Evolutionary conservation across 2,797 vertebrate species (phyloP), one percentile per base, ranked within the genome.

Genomic region (Oreochromis mossambicus): DNA sequence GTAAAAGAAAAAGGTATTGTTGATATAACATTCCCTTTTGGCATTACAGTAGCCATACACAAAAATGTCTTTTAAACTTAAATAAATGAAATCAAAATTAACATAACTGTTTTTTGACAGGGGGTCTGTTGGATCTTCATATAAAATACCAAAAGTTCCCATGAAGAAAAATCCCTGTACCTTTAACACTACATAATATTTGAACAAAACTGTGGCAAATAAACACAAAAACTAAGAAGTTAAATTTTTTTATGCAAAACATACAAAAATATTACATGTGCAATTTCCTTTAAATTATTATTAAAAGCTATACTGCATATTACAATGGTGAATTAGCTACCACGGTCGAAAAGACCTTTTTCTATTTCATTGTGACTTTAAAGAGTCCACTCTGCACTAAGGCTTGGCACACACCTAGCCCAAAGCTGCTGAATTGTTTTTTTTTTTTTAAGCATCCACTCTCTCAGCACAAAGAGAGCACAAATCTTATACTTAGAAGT

Each of bases 401-500:
- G 68, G 26, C 43, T 48, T 75, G 68, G 68, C 68, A 75, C 68
- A 75, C 10, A 50, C 68, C 68, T 73, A 50, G 68, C 43, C 26
- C 43, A 75, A 32, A 43, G 68, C 43, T 50, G 68, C 68, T 50
- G 68, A 75, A 75, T 75, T 50, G 26, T 32, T 46, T 46, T 29
- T 3, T 2, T 17, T 29, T 63, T 73, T 75, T 75, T 50, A 50
- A 50, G 46, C 46, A 75, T 75, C 26, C 58, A 43, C 29, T 43
- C n/a, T 80, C 8, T 36, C 21, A 36, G 80, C 83, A 89, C 80
- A 86, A 83, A 88, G 48, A 81, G 32, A 83, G 46, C 26, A 83
- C 75, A 83, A 68, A 83, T 90, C 61, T 52, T 52, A 79, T 7
- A 38, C 46, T 26, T 19, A 41, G 55, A 80, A 48, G 80, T 84